These are phyloP conservation scores for Riparia riparia DNA, from an alignment of 2,113 vertebrate species.

Conservation along the genomic window DNA sequence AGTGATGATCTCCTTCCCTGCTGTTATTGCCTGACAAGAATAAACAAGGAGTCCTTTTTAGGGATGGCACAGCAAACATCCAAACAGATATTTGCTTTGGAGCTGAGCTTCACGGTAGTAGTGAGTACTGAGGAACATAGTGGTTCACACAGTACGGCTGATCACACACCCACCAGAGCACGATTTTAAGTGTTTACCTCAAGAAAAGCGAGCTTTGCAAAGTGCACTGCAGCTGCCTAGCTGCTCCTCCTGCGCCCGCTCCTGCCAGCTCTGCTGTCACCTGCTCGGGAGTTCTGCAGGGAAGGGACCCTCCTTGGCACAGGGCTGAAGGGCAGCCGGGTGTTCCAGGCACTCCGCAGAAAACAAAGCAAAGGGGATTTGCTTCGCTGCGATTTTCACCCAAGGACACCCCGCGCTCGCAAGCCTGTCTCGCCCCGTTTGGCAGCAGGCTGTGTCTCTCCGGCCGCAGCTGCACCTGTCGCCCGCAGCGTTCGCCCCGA, in stretches of 20 bases:
- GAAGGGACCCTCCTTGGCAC: background rate
- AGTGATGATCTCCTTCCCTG: background rate
- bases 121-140: background rate
- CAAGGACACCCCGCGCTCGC: background rate
- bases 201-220: background rate
- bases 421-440: fast-evolving
- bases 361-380: background rate
- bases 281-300: background rate
- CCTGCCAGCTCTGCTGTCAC: background rate
- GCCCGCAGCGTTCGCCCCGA: background rate
- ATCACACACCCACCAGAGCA: background rate
- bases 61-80: background rate
- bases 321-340: background rate
- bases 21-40: slow-evolving; percentile 44
- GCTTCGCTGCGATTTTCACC: background rate
- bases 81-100: background rate
- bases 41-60: background rate
- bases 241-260: background rate
- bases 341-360: background rate
- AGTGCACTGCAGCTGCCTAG: background rate
- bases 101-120: background rate
- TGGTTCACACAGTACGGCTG: background rate
- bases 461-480: slow-evolving; percentile 28
- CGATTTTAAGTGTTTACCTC: background rate
- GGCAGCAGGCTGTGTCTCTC: background rate